A percentile compares a stretch with the other conserved stretches of the same genome.
phyloP scores from a whole-genome alignment of 2,888 invertebrate species.

The Loripinus fragilis region DNA sequence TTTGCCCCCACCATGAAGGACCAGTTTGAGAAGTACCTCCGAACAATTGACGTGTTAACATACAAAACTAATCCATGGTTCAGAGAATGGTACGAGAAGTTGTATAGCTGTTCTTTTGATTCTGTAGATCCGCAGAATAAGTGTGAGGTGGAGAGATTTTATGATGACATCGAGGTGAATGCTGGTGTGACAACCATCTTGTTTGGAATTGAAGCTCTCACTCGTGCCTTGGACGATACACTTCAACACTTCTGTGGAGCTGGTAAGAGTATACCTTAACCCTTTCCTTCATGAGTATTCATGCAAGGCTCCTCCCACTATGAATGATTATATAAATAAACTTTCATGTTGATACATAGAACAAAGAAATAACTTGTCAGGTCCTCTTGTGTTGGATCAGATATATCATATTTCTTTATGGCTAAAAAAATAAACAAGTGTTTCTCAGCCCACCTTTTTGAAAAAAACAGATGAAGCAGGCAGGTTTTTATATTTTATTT shows the following conservation, averaged over 20 bases:
- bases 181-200: slow-evolving; percentile 67
- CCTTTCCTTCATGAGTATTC: too few species aligned
- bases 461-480: too few species aligned
- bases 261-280: slow-evolving; percentile 45
- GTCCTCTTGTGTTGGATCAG: too few species aligned
- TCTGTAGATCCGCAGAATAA: slow-evolving; percentile 28
- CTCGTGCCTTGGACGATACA: slow-evolving; percentile 71
- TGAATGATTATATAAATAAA: too few species aligned
- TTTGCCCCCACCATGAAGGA: slow-evolving; percentile 38
- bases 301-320: too few species aligned
- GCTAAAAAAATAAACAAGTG: too few species aligned
- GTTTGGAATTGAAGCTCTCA: slow-evolving; percentile 75
- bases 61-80: slow-evolving; percentile 79
- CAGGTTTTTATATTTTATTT: too few species aligned
- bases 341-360: too few species aligned
- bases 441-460: too few species aligned
- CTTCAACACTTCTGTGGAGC: slow-evolving; percentile 73
- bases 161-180: slow-evolving; percentile 68
- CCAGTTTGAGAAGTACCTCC: slow-evolving; percentile 61
- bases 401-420: too few species aligned
- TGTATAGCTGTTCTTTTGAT: slow-evolving; percentile 72
- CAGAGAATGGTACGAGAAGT: slow-evolving; percentile 75
- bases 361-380: too few species aligned
- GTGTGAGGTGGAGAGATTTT: slow-evolving; percentile 52
- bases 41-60: slow-evolving; percentile 54